phyloP scores from a whole-genome alignment of 2,113 vertebrate genomes.

The Romanogobio albipinnatus region DNA sequence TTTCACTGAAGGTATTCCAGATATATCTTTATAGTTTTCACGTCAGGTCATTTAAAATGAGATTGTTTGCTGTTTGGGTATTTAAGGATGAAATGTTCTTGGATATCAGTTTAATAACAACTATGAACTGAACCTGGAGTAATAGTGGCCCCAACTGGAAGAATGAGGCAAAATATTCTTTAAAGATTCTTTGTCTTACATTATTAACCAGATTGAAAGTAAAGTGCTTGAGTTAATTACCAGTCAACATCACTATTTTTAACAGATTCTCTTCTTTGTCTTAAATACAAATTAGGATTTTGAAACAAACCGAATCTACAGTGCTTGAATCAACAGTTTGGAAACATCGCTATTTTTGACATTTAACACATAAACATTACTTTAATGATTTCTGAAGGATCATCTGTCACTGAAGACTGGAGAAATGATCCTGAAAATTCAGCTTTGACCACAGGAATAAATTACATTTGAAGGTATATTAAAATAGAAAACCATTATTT shows the following conservation, averaged over 20 bases:
- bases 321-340: not conserved
- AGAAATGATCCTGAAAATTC: too few relatives aligned
- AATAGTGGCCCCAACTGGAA: conserved; percentile 50
- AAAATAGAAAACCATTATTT: too few relatives aligned
- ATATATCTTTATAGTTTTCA: not conserved
- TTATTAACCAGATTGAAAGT: not conserved
- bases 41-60: not conserved
- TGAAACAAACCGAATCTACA: not conserved
- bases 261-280: not conserved
- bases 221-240: not conserved
- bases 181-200: not conserved
- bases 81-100: not conserved
- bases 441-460: too few relatives aligned
- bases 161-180: not conserved
- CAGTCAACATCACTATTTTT: not conserved
- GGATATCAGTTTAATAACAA: not conserved
- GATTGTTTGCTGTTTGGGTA: not conserved
- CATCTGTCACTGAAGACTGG: too few relatives aligned
- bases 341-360: too few relatives aligned
- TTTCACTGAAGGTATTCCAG: not conserved
- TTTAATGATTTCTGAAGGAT: too few relatives aligned
- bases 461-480: too few relatives aligned
- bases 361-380: too few relatives aligned
- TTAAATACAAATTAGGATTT: not conserved
- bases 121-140: not conserved